phyloP scores from a whole-genome alignment of 2,888 invertebrate genomes.

The Noctua pronuba region DNA sequence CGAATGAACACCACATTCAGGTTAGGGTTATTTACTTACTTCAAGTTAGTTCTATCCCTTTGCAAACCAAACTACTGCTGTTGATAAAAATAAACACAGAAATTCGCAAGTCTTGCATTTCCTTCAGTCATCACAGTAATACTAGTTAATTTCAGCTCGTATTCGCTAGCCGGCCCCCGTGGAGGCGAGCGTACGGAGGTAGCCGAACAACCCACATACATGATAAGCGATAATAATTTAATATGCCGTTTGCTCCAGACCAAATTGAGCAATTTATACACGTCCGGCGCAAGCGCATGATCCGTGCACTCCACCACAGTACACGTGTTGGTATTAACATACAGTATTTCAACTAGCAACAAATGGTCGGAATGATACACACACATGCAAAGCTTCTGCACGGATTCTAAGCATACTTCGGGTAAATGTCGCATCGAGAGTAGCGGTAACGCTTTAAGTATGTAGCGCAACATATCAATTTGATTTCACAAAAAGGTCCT shows the following conservation, averaged over 20 bases:
- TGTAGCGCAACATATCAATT: neutral
- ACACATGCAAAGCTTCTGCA: neutral
- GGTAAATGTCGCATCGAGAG: neutral
- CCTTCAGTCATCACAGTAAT: constrained; percentile 31
- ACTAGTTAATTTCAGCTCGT: constrained; percentile 47
- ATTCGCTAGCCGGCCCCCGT: constrained; percentile 71
- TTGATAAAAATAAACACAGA: neutral
- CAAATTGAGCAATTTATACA: constrained; percentile 88
- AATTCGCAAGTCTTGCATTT: neutral
- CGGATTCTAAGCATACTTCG: neutral
- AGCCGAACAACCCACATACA: constrained; percentile 76
- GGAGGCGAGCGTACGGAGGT: constrained; percentile 80
- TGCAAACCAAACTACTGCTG: neutral
- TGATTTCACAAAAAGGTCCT: neutral
- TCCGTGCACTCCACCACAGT: constrained; percentile 36
- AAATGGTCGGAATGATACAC: neutral
- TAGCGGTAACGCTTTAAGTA: neutral
- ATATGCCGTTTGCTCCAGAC: constrained; percentile 83
- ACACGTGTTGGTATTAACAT: neutral
- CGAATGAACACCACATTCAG: neutral
- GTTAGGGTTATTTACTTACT: too few relatives aligned
- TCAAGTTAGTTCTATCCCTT: neutral
- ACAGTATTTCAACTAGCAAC: neutral
- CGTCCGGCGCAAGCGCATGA: constrained; percentile 75
- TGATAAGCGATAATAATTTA: constrained; percentile 84